Evolutionary conservation across 2,888 invertebrate genomes (phyloP).

Genomic region (Automeris io): DNA sequence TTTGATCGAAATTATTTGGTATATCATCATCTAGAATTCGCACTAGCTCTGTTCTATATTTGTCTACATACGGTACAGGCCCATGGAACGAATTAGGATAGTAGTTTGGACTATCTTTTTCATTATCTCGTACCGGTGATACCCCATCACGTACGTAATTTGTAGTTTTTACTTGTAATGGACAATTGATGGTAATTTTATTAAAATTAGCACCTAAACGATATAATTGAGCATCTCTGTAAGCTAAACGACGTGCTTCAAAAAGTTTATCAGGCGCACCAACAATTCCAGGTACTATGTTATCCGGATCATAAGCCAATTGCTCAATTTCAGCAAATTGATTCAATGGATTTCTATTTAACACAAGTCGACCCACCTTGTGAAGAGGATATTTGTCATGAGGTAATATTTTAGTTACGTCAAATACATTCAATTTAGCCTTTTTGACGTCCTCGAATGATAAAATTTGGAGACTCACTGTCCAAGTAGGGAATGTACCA

Average conservation of each 20-base stretch:
- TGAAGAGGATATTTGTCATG: conserved; percentile 84
- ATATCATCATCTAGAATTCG: conserved; percentile 82
- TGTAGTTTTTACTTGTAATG: conserved; percentile 77
- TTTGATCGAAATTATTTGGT: conserved; percentile 90
- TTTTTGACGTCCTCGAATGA: conserved; percentile 85
- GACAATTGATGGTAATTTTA: conserved; percentile 94
- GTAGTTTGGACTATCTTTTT: conserved; percentile 91
- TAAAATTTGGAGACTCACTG: conserved; percentile 88
- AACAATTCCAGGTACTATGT: conserved; percentile 91
- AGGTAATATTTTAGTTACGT: conserved; percentile 91
- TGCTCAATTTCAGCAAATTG: conserved; percentile 94
- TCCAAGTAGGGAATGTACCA: conserved; percentile 85
- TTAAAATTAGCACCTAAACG: conserved; percentile 92
- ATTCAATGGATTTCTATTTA: conserved; percentile 90
- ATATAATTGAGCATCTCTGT: conserved; percentile 88
- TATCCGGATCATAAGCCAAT: conserved; percentile 88
- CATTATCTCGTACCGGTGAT: conserved; percentile 83
- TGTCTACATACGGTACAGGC: conserved; percentile 79
- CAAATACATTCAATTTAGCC: conserved; percentile 90
- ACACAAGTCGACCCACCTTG: conserved; percentile 85
- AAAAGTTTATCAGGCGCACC: conserved; percentile 93
- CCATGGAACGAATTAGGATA: conserved; percentile 95
- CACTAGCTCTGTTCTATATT: conserved; percentile 64
- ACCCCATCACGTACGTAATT: conserved; percentile 92
- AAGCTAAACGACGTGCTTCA: conserved; percentile 86